Evolutionary conservation across 2,797 vertebrate species (phyloP), one percentile per base, ranked within the genome.

Genomic region (Jordanella pulchra): DNA sequence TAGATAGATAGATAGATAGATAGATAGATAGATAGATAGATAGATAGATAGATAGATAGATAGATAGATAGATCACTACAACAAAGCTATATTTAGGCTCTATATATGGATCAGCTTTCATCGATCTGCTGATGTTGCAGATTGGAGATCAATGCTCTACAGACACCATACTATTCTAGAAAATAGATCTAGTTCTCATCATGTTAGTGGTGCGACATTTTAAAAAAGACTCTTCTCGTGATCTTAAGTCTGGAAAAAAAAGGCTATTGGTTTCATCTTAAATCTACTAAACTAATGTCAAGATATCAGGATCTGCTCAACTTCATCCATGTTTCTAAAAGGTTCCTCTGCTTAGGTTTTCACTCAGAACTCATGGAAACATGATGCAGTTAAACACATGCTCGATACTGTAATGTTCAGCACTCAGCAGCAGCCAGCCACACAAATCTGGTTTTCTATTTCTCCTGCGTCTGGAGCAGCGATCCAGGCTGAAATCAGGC

Each of bases 31-130:
- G n/a, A n/a, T n/a, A n/a, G n/a, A n/a, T n/a, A n/a, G n/a, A n/a
- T n/a, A n/a, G n/a, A n/a, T n/a, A n/a, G n/a, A n/a, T n/a, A n/a
- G n/a, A n/a, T n/a, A n/a, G n/a, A n/a, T n/a, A n/a, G n/a, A n/a
- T n/a, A n/a, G n/a, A n/a, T n/a, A n/a, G n/a, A n/a, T n/a, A n/a
- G n/a, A 80, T 84, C 63, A 68, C 81, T 79, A 87, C 87, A 87
- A 77, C 68, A 89, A 83, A 86, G 76, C 11, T 70, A 45, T 77
- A 75, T 85, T 84, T 72, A 67, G 79, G 35, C 81, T 74, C 44
- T 56, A 60, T 32, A 83, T 74, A 81, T 80, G 69, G 81, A 79
- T 87, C 65, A 84, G 69, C 78, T 90, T 86, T 88, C 80, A 86
- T 82, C 84, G 79, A 86, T 48, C 25, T 18, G 78, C 75, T 82